Evolutionary conservation across 2,113 vertebrate genomes (phyloP).

Genomic region (Desmodus rotundus): DNA sequence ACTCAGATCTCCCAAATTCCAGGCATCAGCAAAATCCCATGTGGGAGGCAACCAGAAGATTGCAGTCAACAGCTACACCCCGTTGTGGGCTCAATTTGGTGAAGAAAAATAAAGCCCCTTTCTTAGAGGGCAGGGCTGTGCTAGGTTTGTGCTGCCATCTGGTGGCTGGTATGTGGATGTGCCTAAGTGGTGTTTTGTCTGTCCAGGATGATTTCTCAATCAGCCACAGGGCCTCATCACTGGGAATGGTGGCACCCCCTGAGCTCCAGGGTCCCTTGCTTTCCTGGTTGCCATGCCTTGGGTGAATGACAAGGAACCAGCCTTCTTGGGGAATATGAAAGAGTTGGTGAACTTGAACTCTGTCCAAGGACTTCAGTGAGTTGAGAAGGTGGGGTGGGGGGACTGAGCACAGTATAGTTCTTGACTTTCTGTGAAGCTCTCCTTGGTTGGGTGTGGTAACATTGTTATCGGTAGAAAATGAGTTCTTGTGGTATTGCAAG

Average conservation of each 20-base stretch:
- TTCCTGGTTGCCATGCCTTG: background rate
- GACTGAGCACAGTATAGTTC: background rate
- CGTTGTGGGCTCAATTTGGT: background rate
- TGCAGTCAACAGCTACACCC: constrained; percentile 55
- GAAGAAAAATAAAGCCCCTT: constrained; percentile 45
- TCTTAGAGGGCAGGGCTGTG: background rate
- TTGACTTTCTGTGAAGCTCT: background rate
- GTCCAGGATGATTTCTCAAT: background rate
- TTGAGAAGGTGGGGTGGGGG: background rate
- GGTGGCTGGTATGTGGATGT: constrained; percentile 35
- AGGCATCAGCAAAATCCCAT: constrained; percentile 42
- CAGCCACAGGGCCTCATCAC: background rate
- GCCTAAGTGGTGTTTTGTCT: background rate
- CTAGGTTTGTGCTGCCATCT: constrained; percentile 58
- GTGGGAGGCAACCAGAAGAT: constrained; percentile 44
- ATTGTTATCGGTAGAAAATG: no score
- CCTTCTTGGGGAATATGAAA: background rate
- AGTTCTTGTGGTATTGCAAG: background rate
- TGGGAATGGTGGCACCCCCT: background rate
- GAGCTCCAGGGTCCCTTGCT: background rate
- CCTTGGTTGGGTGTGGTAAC: background rate
- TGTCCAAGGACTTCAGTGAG: background rate
- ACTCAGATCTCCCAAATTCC: constrained; percentile 57
- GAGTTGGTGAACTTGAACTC: background rate
- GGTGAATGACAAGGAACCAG: background rate